A percentile compares a stretch with the other conserved stretches of the same genome.
These are phyloP conservation scores for Myotis findleyi DNA, from an alignment of 2,797 vertebrate genomes.

Conservation along the genomic window DNA sequence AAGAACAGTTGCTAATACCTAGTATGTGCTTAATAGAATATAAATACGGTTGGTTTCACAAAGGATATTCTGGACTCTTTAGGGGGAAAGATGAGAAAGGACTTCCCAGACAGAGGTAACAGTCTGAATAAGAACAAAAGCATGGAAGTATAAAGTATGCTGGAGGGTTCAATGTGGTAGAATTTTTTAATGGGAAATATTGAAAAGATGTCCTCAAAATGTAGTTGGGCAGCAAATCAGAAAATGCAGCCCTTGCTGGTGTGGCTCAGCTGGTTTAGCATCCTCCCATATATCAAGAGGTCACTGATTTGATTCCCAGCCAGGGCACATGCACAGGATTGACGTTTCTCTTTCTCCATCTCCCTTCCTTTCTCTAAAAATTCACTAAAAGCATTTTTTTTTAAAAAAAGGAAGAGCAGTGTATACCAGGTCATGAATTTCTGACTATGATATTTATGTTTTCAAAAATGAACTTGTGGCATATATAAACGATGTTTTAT, in stretches of 20 bases:
- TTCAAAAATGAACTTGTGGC: constrained; percentile 15
- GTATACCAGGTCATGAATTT: neutral
- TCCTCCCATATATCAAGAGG: too few relatives aligned
- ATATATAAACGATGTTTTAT: neutral
- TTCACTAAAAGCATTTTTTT: too few relatives aligned
- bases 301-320: too few relatives aligned
- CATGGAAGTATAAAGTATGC: neutral
- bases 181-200: neutral
- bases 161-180: neutral
- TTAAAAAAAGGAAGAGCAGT: neutral
- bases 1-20: neutral
- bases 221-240: neutral
- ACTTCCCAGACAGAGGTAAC: neutral
- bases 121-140: neutral
- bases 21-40: neutral
- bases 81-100: neutral
- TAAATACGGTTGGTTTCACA: neutral
- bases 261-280: too few relatives aligned
- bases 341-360: too few relatives aligned
- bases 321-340: too few relatives aligned
- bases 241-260: neutral
- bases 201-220: neutral
- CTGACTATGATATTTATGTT: neutral
- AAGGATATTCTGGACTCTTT: neutral
- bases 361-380: too few relatives aligned